Evolutionary conservation across 2,888 invertebrate species (phyloP), one percentile per base, ranked within the genome.

Genomic region (Tricholauxania praeusta): DNA sequence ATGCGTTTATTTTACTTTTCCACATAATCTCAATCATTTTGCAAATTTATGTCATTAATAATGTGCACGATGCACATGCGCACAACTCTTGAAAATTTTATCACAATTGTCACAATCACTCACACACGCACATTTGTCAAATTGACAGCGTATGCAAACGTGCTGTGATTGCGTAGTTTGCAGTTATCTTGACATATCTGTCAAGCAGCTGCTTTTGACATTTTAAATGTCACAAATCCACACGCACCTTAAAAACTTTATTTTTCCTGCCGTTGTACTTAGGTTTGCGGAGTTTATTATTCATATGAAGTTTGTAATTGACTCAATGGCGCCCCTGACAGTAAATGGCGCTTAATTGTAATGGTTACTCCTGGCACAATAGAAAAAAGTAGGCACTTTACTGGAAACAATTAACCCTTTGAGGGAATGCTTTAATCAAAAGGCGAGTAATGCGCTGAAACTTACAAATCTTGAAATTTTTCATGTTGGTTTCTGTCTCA

Each of bases 71-170:
- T 64, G 71, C 66, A 66, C 72, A 47, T 74, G 70, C 65, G 55
- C 74, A 51, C 10, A 59, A 32, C 49, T 51, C 39, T 68, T 65
- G 32, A 15, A 68, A 68, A 68, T 51, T 49, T 68, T 28, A 57
- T 68, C 39, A 10, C 68, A 68, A 68, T 49, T 83, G 84, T 84
- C 83, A 82, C 83, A 82, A 80, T 81, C 82, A 72, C 75, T 78
- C 75, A 78, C 73, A 75, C 73, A 64, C 71, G 76, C 76, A 79
- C 82, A 83, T 82, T 82, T 84, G 80, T 82, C 84, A 82, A 79
- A 79, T 79, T 82, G 82, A 82, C 82, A 84, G 82, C 39, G 39
- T 78, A 70, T 57, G 65, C 12, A 19, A 60, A 72, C 71, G 72
- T 71, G 64, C 68, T 47, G 57, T 60, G 78, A 81, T 80, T 80